phyloP scores from a whole-genome alignment of 2,797 vertebrate genomes.

The Chaetophractus vellerosus region DNA sequence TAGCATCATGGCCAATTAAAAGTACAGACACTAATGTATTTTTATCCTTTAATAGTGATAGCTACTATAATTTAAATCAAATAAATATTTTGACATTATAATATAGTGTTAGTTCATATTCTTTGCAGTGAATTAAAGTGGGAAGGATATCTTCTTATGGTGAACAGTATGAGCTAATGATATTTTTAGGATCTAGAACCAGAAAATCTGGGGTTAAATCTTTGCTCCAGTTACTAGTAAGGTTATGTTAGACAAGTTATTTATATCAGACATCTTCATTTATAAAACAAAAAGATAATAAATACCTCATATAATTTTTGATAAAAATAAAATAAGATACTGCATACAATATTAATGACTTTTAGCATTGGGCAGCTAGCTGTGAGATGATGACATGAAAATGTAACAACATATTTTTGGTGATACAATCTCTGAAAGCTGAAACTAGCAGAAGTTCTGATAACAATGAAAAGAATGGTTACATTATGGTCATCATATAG shows the following conservation, averaged over 20 bases:
- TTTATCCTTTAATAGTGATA: neutral
- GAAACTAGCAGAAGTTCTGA: neutral
- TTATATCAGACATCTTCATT: neutral
- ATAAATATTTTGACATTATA: neutral
- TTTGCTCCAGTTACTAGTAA: neutral
- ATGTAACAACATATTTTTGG: neutral
- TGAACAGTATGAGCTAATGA: neutral
- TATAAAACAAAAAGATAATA: neutral
- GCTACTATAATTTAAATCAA: constrained; percentile 7
- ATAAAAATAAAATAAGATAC: neutral
- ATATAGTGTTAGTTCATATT: neutral
- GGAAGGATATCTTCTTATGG: neutral
- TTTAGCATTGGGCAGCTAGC: neutral
- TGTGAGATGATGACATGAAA: neutral
- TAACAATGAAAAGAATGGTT: neutral
- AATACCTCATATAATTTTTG: neutral
- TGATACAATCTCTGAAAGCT: neutral
- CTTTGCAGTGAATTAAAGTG: neutral
- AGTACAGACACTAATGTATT: neutral
- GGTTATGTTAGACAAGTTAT: neutral
- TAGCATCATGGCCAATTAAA: neutral
- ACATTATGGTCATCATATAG: too few species aligned
- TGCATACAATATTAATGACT: neutral
- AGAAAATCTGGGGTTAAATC: neutral
- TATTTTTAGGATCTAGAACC: neutral